A percentile compares a stretch with the other conserved stretches of the same genome.
These are phyloP conservation scores for Poeciliopsis retropinna DNA, from an alignment of 2,113 vertebrate genomes.

Conservation along the genomic window DNA sequence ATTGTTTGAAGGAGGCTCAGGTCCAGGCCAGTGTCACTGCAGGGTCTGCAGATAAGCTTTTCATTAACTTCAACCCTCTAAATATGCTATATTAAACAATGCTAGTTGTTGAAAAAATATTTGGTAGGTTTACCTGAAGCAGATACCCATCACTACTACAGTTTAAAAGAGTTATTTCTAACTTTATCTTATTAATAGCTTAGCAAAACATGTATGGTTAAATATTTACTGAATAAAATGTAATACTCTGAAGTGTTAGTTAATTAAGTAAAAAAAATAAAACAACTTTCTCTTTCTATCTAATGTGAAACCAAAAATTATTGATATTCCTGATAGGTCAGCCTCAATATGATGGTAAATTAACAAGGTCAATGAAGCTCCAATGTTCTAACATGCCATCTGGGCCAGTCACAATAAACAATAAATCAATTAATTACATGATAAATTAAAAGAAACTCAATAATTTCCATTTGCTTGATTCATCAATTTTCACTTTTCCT, in stretches of 20 bases:
- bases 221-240: background rate
- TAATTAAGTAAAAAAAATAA: background rate
- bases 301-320: background rate
- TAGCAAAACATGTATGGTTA: background rate
- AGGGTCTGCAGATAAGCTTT: conserved; percentile 64
- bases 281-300: background rate
- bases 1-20: conserved; percentile 59
- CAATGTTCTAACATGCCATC: too few relatives aligned
- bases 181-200: background rate
- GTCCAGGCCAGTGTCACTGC: conserved; percentile 62
- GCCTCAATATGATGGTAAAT: too few relatives aligned
- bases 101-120: conserved; percentile 4
- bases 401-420: too few relatives aligned
- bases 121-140: conserved; percentile 15
- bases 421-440: too few relatives aligned
- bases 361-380: background rate
- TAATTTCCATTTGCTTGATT: too few relatives aligned
- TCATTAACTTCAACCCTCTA: conserved; percentile 63
- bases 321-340: background rate
- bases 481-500: too few relatives aligned
- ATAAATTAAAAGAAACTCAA: too few relatives aligned
- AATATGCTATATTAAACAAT: conserved; percentile 42
- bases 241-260: background rate
- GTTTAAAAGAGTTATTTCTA: background rate
- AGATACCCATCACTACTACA: background rate